Base-by-base conservation (phyloP, 1,140 invertebrate species). In the Rhynchophorus ferrugineus region DNA sequence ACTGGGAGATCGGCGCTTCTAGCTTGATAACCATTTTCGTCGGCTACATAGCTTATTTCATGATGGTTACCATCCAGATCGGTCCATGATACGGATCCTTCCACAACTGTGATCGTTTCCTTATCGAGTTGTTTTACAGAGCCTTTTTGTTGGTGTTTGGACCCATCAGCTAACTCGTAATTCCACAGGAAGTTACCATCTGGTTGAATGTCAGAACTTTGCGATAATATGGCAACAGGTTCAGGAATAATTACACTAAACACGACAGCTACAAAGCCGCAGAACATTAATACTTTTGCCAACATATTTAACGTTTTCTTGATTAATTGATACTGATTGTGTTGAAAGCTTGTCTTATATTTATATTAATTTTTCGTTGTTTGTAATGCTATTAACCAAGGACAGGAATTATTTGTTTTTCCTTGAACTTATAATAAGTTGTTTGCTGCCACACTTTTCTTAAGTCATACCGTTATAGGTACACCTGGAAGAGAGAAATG, bases 31-130 rank as follows among this genome's bases (percentile, higher is more conserved):
- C 41, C 41, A 18, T 24, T 43, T 14, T 43, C 41, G 19, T 43
- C 41, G 8, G 41, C 41, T 11, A 21, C 19, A 21, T 43, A 43
- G 18, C 7, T 2, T 1, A 24, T 8, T n/a, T 18, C 41, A 9
- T 43, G 41, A n/a, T 43, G n/a, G 41, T 11, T 19, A 20, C 41
- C 41, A 9, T 43, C 41, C 8, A 19, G 41, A 19, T 43, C 41
- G 8, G 18, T 19, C 18, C 21, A 43, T 20, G 14, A n/a, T 1
- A 19, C 14, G 3, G 18, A 24, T 11, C 41, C 41, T 2, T 43
- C 17, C 1, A 43, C 14, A 1, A 14, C 41, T 24, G 18, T 19
- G 18, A 43, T 18, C 8, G 18, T 18, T n/a, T 7, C 18, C 5
- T 43, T 22, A 9, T 43, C 18, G 5, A 21, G 17, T n/a, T 1